phyloP scores from a whole-genome alignment of 2,888 invertebrate genomes.

The Caradrina clavipalpis region DNA sequence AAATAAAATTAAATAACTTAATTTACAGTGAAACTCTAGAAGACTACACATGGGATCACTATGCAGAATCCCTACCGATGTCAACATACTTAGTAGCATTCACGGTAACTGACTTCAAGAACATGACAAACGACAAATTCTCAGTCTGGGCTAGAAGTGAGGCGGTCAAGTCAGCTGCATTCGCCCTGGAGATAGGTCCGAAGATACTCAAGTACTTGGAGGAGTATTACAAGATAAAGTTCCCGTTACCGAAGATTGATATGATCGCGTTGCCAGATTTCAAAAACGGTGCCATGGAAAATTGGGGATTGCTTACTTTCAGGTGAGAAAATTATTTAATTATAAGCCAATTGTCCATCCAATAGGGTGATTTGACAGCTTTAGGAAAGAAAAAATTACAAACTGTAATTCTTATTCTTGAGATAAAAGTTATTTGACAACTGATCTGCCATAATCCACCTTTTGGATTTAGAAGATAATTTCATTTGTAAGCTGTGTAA shows the following conservation, averaged over 20 bases:
- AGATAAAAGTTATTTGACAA: too few species aligned
- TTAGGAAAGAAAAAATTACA: too few species aligned
- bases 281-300: slow-evolving; percentile 97
- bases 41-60: slow-evolving; percentile 94
- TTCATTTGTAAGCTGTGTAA: too few species aligned
- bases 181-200: slow-evolving; percentile 94
- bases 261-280: slow-evolving; percentile 98
- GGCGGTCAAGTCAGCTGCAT: slow-evolving; percentile 93
- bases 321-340: slow-evolving; percentile 89
- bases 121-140: slow-evolving; percentile 91
- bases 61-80: slow-evolving; percentile 95
- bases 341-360: too few species aligned
- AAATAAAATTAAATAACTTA: neutral
- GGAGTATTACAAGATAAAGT: slow-evolving; percentile 94
- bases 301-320: slow-evolving; percentile 95
- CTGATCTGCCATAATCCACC: too few species aligned
- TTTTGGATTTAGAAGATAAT: too few species aligned
- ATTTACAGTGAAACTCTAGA: slow-evolving; percentile 88
- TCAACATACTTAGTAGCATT: slow-evolving; percentile 97
- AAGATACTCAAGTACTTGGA: slow-evolving; percentile 93
- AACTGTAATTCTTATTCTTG: too few species aligned
- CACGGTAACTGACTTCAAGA: slow-evolving; percentile 94
- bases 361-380: too few species aligned
- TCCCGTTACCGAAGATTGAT: slow-evolving; percentile 96
- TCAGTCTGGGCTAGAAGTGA: slow-evolving; percentile 93